Conservation (phyloP, 2,797 vertebrate genomes). For the Geotrypetes seraphini region DNA sequence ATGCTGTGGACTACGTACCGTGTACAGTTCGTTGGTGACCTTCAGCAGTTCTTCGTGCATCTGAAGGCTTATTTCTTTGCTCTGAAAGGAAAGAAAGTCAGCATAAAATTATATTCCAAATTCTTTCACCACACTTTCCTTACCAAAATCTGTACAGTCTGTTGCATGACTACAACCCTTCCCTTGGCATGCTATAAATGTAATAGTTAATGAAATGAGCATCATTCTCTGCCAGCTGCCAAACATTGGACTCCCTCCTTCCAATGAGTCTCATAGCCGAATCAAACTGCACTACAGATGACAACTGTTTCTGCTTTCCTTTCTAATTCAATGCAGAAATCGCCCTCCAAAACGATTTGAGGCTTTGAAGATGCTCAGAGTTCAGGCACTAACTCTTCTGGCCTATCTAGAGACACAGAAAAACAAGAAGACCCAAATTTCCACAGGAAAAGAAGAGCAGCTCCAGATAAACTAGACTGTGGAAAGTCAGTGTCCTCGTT, state of each 20-base stretch:
- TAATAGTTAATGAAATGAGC: too few relatives aligned
- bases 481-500: too few relatives aligned
- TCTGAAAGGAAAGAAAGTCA: conserved; percentile 69
- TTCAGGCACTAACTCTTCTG: conserved; percentile 5
- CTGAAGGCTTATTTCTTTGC: conserved; percentile 95
- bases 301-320: not conserved
- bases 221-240: not conserved
- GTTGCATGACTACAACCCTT: rapidly evolving
- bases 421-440: too few relatives aligned
- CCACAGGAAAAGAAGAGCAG: too few relatives aligned
- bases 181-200: not conserved
- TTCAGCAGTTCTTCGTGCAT: conserved; percentile 97
- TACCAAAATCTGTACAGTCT: too few relatives aligned
- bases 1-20: conserved; percentile 84
- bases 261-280: not conserved
- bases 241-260: not conserved
- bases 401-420: too few relatives aligned
- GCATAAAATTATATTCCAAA: too few relatives aligned
- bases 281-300: not conserved
- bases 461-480: too few relatives aligned
- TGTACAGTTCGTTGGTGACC: conserved; percentile 96
- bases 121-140: too few relatives aligned
- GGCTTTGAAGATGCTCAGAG: conserved; percentile 9
- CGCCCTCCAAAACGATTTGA: not conserved
- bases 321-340: conserved; percentile 3